Evolutionary conservation across 1,140 invertebrate species (phyloP), one percentile per base, ranked within the genome.

Genomic region (Drosophila persimilis): DNA sequence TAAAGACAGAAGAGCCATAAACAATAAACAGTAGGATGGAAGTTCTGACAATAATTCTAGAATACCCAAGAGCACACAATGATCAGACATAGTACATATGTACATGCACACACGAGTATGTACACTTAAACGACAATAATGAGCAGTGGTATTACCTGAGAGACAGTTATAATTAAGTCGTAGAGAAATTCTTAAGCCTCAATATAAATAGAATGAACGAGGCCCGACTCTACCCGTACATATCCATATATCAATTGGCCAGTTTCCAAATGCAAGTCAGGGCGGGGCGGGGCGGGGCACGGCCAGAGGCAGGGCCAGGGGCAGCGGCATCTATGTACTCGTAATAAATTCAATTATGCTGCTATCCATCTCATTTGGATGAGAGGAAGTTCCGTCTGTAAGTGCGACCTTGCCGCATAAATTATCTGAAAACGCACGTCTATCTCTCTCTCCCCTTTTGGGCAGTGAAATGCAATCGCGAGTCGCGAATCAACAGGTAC

Each of bases 251-350:
- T 9, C 63, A 83, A 81, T 81, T 81, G 74, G 60, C 60, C 59
- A 26, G 60, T 78, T 65, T 70, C 66, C 70, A 83, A 81, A 70
- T 74, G 60, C 79, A 74, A 83, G 74, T 79, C 73, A 17, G 6
- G 11, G 9, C 15, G 44, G 56, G 17, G 24, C 35, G 46, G 6
- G 11, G 9, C 15, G 44, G 56, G 17, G 26, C 35, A 57, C 47
- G 61, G 65, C 43, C 65, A 46, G 45, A 46, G 17, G 26, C 35
- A 57, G 47, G 48, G 65, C 48, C 66, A 46, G 45, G 61, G 65
- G 48, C 65, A 39, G 44, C 65, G 63, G 63, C n/a, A 15, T 45
- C 44, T 53, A 17, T 46, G 44, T 46, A 20, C 54, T 8, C 44
- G 44, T 45, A 50, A 77, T 74, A 71, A 78, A 80, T 64, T 73